phyloP scores from a whole-genome alignment of 1,140 invertebrate genomes.

The Pogonomyrmex barbatus region DNA sequence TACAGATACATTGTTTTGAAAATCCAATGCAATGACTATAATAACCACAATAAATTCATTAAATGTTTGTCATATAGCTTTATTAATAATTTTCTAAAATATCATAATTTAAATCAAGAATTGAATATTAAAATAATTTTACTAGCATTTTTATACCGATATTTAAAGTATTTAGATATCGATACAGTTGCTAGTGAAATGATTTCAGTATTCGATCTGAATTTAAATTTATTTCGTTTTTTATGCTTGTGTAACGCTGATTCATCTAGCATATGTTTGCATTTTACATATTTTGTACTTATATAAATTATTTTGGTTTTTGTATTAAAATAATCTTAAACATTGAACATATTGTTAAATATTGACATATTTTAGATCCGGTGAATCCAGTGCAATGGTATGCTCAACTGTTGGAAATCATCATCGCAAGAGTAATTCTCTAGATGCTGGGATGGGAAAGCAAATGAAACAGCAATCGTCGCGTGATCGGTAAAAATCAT shows the following conservation, averaged over 20 bases:
- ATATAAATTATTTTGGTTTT: constrained; percentile 44
- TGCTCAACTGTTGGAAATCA: constrained; percentile 83
- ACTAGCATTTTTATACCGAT: too few species aligned
- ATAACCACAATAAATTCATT: background rate
- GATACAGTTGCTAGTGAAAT: too few species aligned
- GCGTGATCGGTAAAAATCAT: constrained; percentile 86
- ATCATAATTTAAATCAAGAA: background rate
- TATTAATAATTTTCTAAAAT: constrained; percentile 23
- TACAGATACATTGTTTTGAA: constrained; percentile 11
- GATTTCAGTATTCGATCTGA: too few species aligned
- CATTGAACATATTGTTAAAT: background rate
- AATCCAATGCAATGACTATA: constrained; percentile 17
- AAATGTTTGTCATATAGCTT: constrained; percentile 30
- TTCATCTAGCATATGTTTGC: background rate
- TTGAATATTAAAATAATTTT: too few species aligned
- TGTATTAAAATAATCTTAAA: background rate
- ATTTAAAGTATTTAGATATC: too few species aligned
- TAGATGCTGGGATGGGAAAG: constrained; percentile 89
- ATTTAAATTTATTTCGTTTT: constrained; percentile 24
- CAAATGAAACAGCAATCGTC: constrained; percentile 85
- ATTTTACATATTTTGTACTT: constrained; percentile 9
- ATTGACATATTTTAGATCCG: constrained; percentile 74
- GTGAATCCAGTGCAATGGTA: constrained; percentile 78
- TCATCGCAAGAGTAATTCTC: constrained; percentile 93
- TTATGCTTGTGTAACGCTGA: constrained; percentile 30